A percentile compares a stretch with the other conserved stretches of the same genome.
phyloP scores from a whole-genome alignment of 2,113 vertebrate genomes.

The Hypanus sabinus region DNA sequence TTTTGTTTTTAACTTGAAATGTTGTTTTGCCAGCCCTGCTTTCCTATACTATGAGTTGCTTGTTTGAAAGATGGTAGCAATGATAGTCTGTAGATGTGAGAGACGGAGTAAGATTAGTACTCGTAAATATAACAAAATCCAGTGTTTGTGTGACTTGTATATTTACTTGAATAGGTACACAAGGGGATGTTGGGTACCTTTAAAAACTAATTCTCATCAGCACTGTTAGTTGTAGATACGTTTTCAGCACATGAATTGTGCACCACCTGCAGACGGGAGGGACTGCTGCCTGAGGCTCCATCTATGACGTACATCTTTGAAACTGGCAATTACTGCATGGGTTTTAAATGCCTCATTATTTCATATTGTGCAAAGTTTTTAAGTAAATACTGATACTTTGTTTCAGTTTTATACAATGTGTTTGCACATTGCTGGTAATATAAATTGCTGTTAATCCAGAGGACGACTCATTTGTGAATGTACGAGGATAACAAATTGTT shows the following conservation, averaged over 20 bases:
- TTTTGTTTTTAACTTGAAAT: constrained; percentile 25
- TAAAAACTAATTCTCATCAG: background rate
- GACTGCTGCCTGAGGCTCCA: constrained; percentile 43
- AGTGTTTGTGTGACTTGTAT: constrained; percentile 14
- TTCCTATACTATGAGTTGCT: background rate
- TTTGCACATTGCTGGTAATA: constrained; percentile 53
- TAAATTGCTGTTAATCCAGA: constrained; percentile 50
- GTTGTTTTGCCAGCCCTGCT: background rate
- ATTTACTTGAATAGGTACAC: constrained; percentile 15
- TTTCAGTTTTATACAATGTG: constrained; percentile 47
- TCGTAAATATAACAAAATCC: background rate
- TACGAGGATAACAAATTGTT: constrained; percentile 58
- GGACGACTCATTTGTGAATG: constrained; percentile 61
- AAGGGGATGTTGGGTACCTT: background rate
- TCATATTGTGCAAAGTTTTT: constrained; percentile 8
- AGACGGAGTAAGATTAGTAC: background rate
- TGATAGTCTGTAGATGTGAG: constrained; percentile 15
- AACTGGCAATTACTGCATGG: constrained; percentile 48
- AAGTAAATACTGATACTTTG: constrained; percentile 41
- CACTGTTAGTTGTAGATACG: constrained; percentile 5
- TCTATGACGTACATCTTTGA: constrained; percentile 42
- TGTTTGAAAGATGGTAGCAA: background rate
- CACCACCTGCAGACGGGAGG: constrained; percentile 45
- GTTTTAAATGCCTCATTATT: constrained; percentile 44
- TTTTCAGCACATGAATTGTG: background rate